Conservation (phyloP, 2,797 vertebrate genomes). For the Hydrolagus colliei region DNA sequence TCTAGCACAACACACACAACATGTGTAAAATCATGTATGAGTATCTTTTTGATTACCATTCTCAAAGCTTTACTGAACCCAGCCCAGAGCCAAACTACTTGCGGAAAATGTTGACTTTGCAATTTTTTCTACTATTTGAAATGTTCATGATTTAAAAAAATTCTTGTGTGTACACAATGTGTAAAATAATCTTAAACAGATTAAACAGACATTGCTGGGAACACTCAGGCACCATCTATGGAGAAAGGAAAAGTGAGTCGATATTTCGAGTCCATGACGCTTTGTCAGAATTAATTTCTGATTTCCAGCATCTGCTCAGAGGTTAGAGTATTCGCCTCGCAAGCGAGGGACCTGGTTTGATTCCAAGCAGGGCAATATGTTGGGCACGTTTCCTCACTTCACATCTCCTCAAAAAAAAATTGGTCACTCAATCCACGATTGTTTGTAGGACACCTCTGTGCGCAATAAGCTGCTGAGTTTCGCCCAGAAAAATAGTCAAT, state of each 20-base stretch:
- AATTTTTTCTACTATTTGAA: conserved; percentile 22
- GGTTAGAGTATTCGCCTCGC: too few species aligned
- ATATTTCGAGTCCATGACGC: too few species aligned
- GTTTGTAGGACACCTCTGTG: too few species aligned
- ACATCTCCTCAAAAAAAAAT: too few species aligned
- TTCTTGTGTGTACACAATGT: background rate
- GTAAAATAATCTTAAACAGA: background rate
- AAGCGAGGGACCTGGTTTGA: background rate
- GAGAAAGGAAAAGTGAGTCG: too few species aligned
- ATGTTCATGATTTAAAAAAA: background rate
- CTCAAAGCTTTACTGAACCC: conserved; percentile 19
- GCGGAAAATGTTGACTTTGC: conserved; percentile 3
- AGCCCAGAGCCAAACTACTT: conserved; percentile 4
- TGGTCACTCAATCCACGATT: too few species aligned
- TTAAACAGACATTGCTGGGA: background rate
- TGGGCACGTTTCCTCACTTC: too few species aligned
- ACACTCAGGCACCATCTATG: too few species aligned
- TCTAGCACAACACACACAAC: background rate
- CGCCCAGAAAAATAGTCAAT: too few species aligned
- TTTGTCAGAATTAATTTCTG: too few species aligned
- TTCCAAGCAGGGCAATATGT: background rate
- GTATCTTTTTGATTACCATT: background rate
- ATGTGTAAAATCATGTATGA: background rate
- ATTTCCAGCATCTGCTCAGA: too few species aligned
- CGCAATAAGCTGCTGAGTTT: too few species aligned